phyloP scores from a whole-genome alignment of 2,888 invertebrate genomes.

The Coleophora deauratella region DNA sequence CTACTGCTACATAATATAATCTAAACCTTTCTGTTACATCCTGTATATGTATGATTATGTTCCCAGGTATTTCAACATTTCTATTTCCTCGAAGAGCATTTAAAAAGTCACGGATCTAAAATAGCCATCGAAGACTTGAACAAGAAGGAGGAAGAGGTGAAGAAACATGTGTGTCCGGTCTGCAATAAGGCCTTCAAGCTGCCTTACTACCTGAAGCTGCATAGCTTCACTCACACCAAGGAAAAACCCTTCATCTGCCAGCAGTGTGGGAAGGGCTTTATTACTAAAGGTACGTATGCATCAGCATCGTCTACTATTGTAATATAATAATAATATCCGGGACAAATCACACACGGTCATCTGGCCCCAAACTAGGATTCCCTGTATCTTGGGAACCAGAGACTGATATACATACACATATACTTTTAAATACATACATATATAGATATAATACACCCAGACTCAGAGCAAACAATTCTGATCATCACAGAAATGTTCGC shows the following conservation, averaged over 20 bases:
- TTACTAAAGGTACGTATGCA: conserved; percentile 38
- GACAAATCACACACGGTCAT: too few relatives aligned
- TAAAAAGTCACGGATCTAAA: conserved; percentile 56
- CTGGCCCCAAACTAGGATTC: too few relatives aligned
- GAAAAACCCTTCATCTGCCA: conserved; percentile 62
- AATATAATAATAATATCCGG: too few relatives aligned
- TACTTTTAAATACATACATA: too few relatives aligned
- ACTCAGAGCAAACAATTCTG: too few relatives aligned
- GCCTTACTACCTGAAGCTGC: conserved; percentile 57
- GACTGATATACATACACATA: too few relatives aligned
- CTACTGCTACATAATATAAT: too few relatives aligned
- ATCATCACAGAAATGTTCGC: too few relatives aligned
- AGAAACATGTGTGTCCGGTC: conserved; percentile 49
- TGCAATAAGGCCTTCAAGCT: conserved; percentile 59
- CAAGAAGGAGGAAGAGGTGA: conserved; percentile 37
- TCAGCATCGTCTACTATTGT: too few relatives aligned
- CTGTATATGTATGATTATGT: neutral
- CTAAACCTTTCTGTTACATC: too few relatives aligned
- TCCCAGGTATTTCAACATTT: conserved; percentile 59
- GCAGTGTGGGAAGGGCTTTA: conserved; percentile 63
- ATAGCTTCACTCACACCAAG: conserved; percentile 59
- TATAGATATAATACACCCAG: too few relatives aligned
- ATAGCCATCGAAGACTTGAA: conserved; percentile 44
- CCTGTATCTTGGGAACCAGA: too few relatives aligned
- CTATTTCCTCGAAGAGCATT: conserved; percentile 57